Conservation (phyloP, 2,113 vertebrate species). For the Rhea pennata region DNA sequence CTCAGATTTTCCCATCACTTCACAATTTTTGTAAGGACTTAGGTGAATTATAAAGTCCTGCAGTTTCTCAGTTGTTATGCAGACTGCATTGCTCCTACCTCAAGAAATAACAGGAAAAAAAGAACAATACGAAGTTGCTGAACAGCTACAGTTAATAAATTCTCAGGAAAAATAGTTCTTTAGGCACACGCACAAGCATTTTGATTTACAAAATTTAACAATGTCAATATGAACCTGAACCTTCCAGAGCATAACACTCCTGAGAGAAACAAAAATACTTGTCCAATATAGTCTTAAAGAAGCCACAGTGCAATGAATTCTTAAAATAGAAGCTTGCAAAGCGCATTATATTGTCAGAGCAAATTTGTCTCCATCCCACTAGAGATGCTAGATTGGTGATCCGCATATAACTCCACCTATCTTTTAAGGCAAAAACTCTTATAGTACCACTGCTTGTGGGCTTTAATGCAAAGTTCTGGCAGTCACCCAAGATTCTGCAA, state of each 20-base stretch:
- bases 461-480: constrained; percentile 30
- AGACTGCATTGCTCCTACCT: neutral
- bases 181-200: rapidly evolving
- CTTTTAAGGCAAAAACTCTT: constrained; percentile 34
- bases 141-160: neutral
- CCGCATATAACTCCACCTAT: constrained; percentile 19
- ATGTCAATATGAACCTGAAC: neutral
- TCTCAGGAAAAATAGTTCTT: neutral
- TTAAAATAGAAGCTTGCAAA: constrained; percentile 64
- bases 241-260: neutral
- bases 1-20: rapidly evolving
- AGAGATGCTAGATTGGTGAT: constrained; percentile 33
- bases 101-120: neutral
- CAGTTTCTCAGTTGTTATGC: neutral
- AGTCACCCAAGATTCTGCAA: neutral
- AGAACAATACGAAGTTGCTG: neutral
- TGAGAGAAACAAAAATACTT: constrained; percentile 34
- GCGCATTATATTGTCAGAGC: constrained; percentile 52
- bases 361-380: constrained; percentile 22
- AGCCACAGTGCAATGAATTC: constrained; percentile 20
- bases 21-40: neutral
- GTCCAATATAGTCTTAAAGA: neutral
- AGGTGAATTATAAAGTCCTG: neutral
- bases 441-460: neutral
- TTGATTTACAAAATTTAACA: neutral